Evolutionary conservation across 2,113 vertebrate genomes (phyloP).

Genomic region (Callaeas wilsoni): DNA sequence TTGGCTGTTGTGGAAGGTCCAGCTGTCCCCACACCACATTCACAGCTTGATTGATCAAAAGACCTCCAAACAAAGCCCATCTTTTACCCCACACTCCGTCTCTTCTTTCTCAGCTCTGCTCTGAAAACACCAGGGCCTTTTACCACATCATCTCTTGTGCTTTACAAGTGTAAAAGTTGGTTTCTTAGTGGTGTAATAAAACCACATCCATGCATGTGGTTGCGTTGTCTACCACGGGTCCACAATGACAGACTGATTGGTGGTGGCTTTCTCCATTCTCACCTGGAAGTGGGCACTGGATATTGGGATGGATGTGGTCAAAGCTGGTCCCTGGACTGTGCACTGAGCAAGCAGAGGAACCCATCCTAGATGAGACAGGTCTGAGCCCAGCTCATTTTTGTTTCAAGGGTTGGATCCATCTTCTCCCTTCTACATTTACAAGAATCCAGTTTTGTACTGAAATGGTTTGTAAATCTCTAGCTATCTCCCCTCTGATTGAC

Average conservation of each 20-base stretch:
- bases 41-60: background rate
- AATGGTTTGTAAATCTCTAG: background rate
- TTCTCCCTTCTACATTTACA: background rate
- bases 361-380: background rate
- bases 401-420: background rate
- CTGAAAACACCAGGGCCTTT: background rate
- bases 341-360: background rate
- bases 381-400: background rate
- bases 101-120: background rate
- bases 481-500: background rate
- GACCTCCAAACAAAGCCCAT: background rate
- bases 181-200: background rate
- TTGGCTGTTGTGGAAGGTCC: background rate
- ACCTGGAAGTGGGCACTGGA: background rate
- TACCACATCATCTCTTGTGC: background rate
- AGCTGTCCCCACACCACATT: background rate
- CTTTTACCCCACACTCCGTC: background rate
- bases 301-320: background rate
- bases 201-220: rapidly evolving
- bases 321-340: background rate
- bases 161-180: background rate
- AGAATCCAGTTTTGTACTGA: background rate
- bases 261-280: background rate
- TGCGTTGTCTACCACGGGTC: rapidly evolving
- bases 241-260: background rate